Conservation (phyloP, 2,113 vertebrate species). For the Gorilla gorilla region DNA sequence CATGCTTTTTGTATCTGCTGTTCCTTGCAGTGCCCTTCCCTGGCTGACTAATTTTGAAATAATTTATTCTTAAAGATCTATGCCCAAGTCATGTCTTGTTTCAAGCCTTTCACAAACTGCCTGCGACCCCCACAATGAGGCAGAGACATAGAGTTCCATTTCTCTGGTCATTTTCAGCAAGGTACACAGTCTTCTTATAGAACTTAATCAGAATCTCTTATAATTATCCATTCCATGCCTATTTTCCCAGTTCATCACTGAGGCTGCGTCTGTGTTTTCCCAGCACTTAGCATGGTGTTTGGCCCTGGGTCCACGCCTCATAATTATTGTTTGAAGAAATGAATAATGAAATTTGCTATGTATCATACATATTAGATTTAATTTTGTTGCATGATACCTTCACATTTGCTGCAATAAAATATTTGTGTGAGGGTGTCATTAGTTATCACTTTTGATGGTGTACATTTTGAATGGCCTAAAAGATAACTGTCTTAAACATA, state of each 20-base stretch:
- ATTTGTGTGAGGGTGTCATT: background rate
- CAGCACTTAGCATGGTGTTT: background rate
- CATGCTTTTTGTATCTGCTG: background rate
- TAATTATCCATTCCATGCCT: accelerated
- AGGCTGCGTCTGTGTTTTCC: background rate
- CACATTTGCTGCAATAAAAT: background rate
- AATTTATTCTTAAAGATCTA: background rate
- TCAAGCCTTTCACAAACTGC: background rate
- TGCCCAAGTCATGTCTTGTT: background rate
- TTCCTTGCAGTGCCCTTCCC: background rate
- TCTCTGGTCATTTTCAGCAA: background rate
- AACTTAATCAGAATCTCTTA: background rate
- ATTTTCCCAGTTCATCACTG: background rate
- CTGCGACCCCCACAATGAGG: background rate
- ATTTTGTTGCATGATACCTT: background rate
- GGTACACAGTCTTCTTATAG: background rate
- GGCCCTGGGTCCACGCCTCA: background rate
- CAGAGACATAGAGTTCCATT: background rate
- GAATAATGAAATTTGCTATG: background rate
- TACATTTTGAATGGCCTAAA: background rate
- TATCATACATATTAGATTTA: background rate
- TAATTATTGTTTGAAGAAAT: background rate
- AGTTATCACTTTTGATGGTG: background rate
- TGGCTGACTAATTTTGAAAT: conserved; percentile 5
- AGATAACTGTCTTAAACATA: background rate